Evolutionary conservation across 2,113 vertebrate genomes (phyloP).

Genomic region (Mustela nigripes): DNA sequence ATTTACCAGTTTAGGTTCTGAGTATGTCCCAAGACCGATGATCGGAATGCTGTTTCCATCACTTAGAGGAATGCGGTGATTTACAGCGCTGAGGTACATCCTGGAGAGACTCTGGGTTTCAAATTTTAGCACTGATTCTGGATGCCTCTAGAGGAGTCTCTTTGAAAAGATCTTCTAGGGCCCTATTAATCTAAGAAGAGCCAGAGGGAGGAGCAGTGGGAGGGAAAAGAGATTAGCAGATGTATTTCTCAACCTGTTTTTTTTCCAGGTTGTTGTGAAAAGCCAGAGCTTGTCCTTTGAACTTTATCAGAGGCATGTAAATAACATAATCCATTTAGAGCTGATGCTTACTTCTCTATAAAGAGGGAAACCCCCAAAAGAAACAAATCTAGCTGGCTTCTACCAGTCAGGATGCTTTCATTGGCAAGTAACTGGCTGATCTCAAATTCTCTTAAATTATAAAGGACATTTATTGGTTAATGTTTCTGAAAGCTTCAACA

Average conservation of each 20-base stretch:
- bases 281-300: constrained; percentile 42
- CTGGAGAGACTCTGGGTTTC: not conserved
- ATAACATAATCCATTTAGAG: not conserved
- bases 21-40: constrained; percentile 94
- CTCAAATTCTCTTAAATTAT: not conserved
- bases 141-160: not conserved
- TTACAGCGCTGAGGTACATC: constrained; percentile 88
- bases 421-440: not conserved
- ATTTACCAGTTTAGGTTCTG: constrained; percentile 91
- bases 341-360: not conserved
- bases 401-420: not conserved
- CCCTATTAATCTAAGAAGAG: constrained; percentile 5
- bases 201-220: constrained; percentile 52
- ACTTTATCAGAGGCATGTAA: not conserved
- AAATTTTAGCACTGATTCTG: not conserved
- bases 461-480: not conserved
- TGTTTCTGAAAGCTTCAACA: not conserved
- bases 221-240: constrained; percentile 23
- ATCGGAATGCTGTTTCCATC: constrained; percentile 94
- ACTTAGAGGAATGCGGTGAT: constrained; percentile 90
- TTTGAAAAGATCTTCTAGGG: not conserved
- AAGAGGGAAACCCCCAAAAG: not conserved
- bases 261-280: not conserved
- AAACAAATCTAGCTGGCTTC: not conserved
- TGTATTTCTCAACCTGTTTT: constrained; percentile 59